Percentiles rank a stretch among this genome's conserved stretches.
These are phyloP conservation scores for Lophius piscatorius DNA, from an alignment of 2,113 vertebrate genomes.

Conservation along the genomic window DNA sequence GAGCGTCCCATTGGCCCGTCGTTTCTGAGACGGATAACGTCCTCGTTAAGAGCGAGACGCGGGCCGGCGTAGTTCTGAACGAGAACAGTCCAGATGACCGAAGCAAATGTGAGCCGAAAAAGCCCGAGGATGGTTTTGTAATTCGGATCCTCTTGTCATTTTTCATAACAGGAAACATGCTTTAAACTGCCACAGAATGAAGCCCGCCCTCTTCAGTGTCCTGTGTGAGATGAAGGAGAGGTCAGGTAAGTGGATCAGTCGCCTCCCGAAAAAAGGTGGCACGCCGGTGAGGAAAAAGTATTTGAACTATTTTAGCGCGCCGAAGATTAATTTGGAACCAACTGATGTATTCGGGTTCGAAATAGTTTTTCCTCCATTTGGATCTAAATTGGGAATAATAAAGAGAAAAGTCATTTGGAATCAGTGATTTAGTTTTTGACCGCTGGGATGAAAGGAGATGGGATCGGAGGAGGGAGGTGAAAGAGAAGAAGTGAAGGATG, in stretches of 20 bases:
- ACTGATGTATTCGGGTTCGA: too few relatives aligned
- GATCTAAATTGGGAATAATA: too few relatives aligned
- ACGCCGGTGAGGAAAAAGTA: not conserved
- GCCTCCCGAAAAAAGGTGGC: not conserved
- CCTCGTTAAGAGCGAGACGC: too few relatives aligned
- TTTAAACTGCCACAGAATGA: conserved; percentile 85
- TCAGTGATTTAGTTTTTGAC: too few relatives aligned
- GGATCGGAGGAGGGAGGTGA: not conserved
- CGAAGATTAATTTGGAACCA: too few relatives aligned
- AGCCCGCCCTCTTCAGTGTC: conserved; percentile 82
- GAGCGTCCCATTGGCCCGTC: too few relatives aligned
- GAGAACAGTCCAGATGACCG: too few relatives aligned
- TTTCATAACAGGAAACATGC: conserved; percentile 77
- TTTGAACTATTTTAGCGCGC: too few relatives aligned
- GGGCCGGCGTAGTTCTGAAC: too few relatives aligned
- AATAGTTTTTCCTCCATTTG: too few relatives aligned
- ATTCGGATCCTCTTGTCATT: not conserved
- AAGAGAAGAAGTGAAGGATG: too few relatives aligned
- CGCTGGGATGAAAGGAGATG: not conserved
- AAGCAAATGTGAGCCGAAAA: not conserved
- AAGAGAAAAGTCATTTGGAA: not conserved
- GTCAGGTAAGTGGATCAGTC: conserved; percentile 33
- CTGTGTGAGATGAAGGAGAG: conserved; percentile 81
- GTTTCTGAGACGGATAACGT: too few relatives aligned
- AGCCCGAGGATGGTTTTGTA: not conserved